A percentile compares a stretch with the other conserved stretches of the same genome.
Evolutionary conservation across 1,140 invertebrate species (phyloP).

Genomic region (Panulirus ornatus): DNA sequence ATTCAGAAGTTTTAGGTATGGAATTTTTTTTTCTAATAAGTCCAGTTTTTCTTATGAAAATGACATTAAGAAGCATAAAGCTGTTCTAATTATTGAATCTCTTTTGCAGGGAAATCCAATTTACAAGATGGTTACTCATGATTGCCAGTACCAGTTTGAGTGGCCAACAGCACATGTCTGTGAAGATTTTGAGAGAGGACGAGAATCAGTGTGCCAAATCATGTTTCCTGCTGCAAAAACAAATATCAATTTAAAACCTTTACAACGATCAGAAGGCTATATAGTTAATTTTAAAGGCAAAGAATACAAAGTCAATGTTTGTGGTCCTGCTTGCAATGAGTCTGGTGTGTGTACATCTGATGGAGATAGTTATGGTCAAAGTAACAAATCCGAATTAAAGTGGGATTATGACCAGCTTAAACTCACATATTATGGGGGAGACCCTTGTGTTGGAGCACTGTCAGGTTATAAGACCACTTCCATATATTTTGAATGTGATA

Average conservation of each 20-base stretch:
- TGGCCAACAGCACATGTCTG: constrained; percentile 69
- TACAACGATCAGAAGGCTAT: constrained; percentile 56
- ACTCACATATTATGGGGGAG: constrained; percentile 64
- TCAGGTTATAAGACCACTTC: constrained; percentile 53
- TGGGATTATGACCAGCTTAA: constrained; percentile 61
- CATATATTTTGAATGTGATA: constrained; percentile 70
- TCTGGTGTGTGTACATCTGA: constrained; percentile 60
- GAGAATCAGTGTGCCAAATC: constrained; percentile 64
- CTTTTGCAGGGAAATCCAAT: constrained; percentile 64
- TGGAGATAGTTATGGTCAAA: constrained; percentile 59
- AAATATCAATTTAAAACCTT: constrained; percentile 63
- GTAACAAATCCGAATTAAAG: constrained; percentile 49
- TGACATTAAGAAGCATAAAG: too few species aligned
- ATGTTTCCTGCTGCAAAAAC: constrained; percentile 61
- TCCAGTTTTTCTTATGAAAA: too few species aligned
- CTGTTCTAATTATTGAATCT: background rate
- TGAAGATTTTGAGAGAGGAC: constrained; percentile 8
- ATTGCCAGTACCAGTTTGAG: constrained; percentile 73
- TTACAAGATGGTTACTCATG: constrained; percentile 67
- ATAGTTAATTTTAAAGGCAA: constrained; percentile 47
- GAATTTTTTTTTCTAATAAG: too few species aligned
- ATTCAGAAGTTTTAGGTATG: background rate
- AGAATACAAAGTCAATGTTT: constrained; percentile 62
- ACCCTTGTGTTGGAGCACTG: constrained; percentile 35
- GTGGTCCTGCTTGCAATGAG: constrained; percentile 65